A percentile compares a stretch with the other conserved stretches of the same genome.
Evolutionary conservation across 2,888 invertebrate species (phyloP).

Genomic region (Rugalucina vietnamica): DNA sequence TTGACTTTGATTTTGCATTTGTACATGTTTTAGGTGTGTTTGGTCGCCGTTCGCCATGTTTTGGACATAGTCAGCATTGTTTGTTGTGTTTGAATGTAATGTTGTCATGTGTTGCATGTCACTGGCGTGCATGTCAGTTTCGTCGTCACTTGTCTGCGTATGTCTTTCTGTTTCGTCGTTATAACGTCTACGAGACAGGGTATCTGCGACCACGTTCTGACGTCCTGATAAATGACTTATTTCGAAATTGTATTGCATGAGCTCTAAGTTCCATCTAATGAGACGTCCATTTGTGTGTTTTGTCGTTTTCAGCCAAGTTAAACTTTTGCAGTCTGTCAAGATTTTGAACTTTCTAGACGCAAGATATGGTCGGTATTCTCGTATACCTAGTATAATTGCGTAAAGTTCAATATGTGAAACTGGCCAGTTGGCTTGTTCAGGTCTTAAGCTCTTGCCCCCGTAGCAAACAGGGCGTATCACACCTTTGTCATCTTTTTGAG

Average conservation of each 20-base stretch:
- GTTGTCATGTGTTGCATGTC: background rate
- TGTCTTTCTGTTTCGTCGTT: background rate
- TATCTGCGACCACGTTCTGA: background rate
- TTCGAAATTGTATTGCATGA: conserved; percentile 5
- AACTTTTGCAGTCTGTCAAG: background rate
- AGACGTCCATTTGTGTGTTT: background rate
- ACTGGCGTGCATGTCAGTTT: background rate
- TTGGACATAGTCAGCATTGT: background rate
- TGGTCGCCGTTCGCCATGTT: background rate
- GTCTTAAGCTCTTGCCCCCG: background rate
- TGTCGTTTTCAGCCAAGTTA: background rate
- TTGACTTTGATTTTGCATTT: background rate
- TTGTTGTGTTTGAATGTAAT: background rate
- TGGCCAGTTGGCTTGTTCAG: conserved; percentile 2
- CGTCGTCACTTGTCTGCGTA: background rate
- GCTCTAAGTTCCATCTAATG: conserved; percentile 10
- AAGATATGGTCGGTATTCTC: background rate
- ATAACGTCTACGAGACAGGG: background rate
- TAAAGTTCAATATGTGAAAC: conserved; percentile 11
- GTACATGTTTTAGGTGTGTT: background rate
- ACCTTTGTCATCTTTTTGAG: background rate
- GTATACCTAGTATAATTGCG: background rate
- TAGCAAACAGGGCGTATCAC: background rate
- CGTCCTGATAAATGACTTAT: background rate
- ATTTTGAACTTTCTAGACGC: background rate